Percentiles rank a stretch among this genome's conserved stretches.
These are phyloP conservation scores for Champsocephalus esox DNA, from an alignment of 2,797 vertebrate species.

Conservation along the genomic window DNA sequence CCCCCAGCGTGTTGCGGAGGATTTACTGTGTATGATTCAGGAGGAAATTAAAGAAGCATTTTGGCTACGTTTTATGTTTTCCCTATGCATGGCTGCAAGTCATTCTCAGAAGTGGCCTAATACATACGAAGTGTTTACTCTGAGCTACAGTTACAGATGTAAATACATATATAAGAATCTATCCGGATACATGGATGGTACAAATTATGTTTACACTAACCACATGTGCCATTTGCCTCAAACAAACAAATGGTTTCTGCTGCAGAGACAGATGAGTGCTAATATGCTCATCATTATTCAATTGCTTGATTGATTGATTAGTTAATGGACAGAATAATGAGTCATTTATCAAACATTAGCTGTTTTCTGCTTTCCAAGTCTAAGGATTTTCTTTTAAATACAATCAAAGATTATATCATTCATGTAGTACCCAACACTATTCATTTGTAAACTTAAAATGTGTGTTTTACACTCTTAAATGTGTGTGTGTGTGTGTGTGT, in stretches of 20 bases:
- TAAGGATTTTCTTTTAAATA: not conserved
- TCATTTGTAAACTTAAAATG: not conserved
- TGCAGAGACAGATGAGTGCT: not conserved
- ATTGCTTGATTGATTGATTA: not conserved
- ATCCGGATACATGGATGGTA: not conserved
- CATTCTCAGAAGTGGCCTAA: constrained; percentile 9
- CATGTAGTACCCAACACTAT: not conserved
- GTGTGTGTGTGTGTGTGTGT: not conserved
- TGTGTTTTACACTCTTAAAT: not conserved
- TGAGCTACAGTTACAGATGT: not conserved
- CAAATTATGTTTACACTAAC: not conserved
- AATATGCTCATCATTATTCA: not conserved
- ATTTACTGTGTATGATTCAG: constrained; percentile 30
- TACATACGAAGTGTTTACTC: not conserved
- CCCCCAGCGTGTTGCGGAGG: constrained; percentile 9
- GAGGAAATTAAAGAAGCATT: constrained; percentile 29
- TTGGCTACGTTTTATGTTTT: constrained; percentile 25
- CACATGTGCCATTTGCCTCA: not conserved
- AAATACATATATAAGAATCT: constrained; percentile 12
- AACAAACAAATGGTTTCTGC: not conserved
- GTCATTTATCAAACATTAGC: no score
- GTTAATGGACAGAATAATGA: not conserved
- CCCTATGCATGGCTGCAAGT: constrained; percentile 15
- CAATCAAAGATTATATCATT: not conserved
- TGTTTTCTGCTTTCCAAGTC: not conserved